A percentile compares a stretch with the other conserved stretches of the same genome.
Evolutionary conservation across 2,888 invertebrate genomes (phyloP).

Genomic region (Idaea aversata): DNA sequence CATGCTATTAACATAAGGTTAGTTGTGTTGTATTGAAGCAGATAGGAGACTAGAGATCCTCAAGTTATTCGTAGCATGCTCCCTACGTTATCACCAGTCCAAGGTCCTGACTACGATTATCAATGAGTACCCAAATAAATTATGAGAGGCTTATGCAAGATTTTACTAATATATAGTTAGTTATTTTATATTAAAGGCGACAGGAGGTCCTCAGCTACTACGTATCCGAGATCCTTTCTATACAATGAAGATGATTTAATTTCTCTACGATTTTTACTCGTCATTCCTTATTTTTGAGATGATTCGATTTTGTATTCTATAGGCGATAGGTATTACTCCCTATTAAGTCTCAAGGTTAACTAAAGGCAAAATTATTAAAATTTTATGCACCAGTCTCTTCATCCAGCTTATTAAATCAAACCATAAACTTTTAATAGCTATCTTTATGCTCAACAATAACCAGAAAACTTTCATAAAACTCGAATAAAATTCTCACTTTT

Average conservation of each 20-base stretch:
- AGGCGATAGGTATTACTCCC: too few species aligned
- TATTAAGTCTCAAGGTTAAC: too few species aligned
- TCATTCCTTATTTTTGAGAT: too few species aligned
- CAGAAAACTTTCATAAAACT: neutral
- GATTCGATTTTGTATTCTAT: too few species aligned
- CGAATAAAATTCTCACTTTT: neutral
- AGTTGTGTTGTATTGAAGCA: conserved; percentile 41
- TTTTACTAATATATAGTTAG: conserved; percentile 90
- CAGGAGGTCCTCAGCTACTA: conserved; percentile 92
- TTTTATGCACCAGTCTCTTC: too few species aligned
- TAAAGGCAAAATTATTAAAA: too few species aligned
- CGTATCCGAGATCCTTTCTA: conserved; percentile 57
- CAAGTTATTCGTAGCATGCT: conserved; percentile 90
- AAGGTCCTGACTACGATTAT: conserved; percentile 97
- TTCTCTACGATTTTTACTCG: too few species aligned
- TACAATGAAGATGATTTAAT: too few species aligned
- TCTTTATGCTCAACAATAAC: neutral
- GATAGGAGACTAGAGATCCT: conserved; percentile 94
- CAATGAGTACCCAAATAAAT: conserved; percentile 93
- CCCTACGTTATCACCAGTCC: conserved; percentile 93
- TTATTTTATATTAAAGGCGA: conserved; percentile 68
- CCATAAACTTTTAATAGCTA: too few species aligned
- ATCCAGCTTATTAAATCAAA: too few species aligned
- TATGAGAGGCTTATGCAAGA: conserved; percentile 95
- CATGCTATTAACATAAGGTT: conserved; percentile 92